Evolutionary conservation across 2,888 invertebrate genomes (phyloP).

Genomic region (Sarcophaga carnaria): DNA sequence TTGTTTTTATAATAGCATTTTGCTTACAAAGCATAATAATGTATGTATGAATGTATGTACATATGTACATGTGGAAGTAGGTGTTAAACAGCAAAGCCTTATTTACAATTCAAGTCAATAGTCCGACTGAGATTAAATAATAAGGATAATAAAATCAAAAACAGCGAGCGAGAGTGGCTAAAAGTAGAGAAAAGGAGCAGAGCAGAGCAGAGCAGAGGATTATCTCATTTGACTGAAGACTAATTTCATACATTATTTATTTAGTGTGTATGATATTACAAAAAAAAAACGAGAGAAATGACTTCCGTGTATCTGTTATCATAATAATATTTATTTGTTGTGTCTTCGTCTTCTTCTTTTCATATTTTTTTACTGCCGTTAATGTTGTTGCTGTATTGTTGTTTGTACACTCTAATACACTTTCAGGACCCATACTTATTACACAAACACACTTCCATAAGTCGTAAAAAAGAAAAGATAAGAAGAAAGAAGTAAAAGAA

Average conservation of each 20-base stretch:
- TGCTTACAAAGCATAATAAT: not conserved
- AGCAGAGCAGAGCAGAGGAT: not conserved
- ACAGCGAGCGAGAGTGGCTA: not conserved
- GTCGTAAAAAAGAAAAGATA: too few relatives aligned
- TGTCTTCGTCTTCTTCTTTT: not conserved
- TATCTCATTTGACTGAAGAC: not conserved
- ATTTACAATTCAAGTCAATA: conserved; percentile 67
- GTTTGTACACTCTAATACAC: not conserved
- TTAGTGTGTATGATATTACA: not conserved
- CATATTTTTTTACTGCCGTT: not conserved
- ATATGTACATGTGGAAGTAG: not conserved
- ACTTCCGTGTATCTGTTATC: not conserved
- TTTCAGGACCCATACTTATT: too few relatives aligned
- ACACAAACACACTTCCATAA: too few relatives aligned
- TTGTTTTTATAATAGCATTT: not conserved
- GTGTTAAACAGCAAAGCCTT: conserved; percentile 16
- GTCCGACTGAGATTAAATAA: conserved; percentile 57
- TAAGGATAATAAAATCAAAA: conserved; percentile 4
- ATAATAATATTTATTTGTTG: not conserved
- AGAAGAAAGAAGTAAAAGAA: too few relatives aligned
- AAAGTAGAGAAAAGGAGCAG: not conserved
- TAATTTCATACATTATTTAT: not conserved
- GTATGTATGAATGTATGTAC: not conserved
- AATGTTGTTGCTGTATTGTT: not conserved
- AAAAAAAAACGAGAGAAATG: not conserved